Evolutionary conservation across 2,888 invertebrate genomes (phyloP).

Genomic region (Cynaeus angustus): DNA sequence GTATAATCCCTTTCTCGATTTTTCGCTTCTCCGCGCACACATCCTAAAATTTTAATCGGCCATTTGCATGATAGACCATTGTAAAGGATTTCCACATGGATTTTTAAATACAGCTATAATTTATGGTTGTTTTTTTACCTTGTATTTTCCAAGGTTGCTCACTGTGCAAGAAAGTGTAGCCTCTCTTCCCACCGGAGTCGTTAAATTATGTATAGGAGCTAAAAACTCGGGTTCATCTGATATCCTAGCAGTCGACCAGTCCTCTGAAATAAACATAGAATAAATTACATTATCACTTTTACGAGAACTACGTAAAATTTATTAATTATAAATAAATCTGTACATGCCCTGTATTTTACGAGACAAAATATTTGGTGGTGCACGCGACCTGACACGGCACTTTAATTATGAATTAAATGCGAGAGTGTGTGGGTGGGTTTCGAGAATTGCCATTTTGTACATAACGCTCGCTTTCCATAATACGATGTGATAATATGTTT

Average conservation of each 20-base stretch:
- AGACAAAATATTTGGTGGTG: background rate
- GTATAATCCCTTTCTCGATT: background rate
- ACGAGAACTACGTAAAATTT: background rate
- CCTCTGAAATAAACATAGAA: constrained; percentile 73
- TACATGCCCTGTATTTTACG: background rate
- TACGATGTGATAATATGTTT: constrained; percentile 14
- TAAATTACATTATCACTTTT: constrained; percentile 40
- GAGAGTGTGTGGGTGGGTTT: no score
- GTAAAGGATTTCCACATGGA: constrained; percentile 12
- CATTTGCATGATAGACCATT: constrained; percentile 7
- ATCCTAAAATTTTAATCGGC: constrained; percentile 6
- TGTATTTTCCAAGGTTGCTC: constrained; percentile 77
- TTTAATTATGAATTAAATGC: no score
- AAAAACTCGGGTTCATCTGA: constrained; percentile 78
- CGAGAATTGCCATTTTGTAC: constrained; percentile 1
- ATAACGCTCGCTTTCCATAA: background rate
- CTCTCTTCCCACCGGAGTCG: constrained; percentile 79
- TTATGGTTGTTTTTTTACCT: constrained; percentile 70
- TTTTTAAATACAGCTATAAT: constrained; percentile 21
- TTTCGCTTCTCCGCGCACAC: background rate
- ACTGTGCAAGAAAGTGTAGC: constrained; percentile 79
- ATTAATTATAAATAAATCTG: constrained; percentile 16
- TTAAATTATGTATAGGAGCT: constrained; percentile 77
- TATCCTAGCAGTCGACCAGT: constrained; percentile 75
- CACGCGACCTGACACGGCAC: no score